phyloP scores from a whole-genome alignment of 2,888 invertebrate genomes.

The Microctonus brassicae region DNA sequence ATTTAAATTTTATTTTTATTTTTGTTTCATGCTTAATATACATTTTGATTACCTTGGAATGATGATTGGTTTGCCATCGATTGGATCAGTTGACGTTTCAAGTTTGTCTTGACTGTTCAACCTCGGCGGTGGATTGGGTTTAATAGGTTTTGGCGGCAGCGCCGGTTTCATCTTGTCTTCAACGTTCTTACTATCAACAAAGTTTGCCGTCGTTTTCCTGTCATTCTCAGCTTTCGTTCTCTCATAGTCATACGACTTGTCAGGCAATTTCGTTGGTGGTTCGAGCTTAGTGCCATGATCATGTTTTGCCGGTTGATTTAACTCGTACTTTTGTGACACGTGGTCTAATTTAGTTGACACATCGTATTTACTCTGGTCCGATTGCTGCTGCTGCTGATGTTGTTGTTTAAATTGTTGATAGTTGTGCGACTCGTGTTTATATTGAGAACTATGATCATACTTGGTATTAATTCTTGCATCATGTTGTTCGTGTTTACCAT shows the following conservation, averaged over 20 bases:
- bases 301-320: conserved; percentile 49
- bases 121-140: conserved; percentile 67
- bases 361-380: conserved; percentile 39
- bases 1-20: neutral
- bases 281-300: conserved; percentile 59
- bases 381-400: conserved; percentile 45
- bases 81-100: conserved; percentile 51
- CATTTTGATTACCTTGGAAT: conserved; percentile 11
- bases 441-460: conserved; percentile 51
- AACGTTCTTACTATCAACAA: conserved; percentile 51
- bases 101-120: conserved; percentile 63
- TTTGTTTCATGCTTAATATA: neutral
- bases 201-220: conserved; percentile 52
- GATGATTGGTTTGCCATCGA: conserved; percentile 15
- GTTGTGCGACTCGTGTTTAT: conserved; percentile 49
- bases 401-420: conserved; percentile 51
- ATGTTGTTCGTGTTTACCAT: conserved; percentile 55
- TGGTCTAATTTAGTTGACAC: neutral
- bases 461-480: conserved; percentile 48
- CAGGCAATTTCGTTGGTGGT: conserved; percentile 54
- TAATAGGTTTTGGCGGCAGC: conserved; percentile 83
- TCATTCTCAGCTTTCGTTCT: conserved; percentile 55
- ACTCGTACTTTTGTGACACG: conserved; percentile 49
- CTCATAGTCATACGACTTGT: conserved; percentile 63
- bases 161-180: conserved; percentile 77